phyloP scores from a whole-genome alignment of 2,888 invertebrate genomes.

The Tetragnatha montana region DNA sequence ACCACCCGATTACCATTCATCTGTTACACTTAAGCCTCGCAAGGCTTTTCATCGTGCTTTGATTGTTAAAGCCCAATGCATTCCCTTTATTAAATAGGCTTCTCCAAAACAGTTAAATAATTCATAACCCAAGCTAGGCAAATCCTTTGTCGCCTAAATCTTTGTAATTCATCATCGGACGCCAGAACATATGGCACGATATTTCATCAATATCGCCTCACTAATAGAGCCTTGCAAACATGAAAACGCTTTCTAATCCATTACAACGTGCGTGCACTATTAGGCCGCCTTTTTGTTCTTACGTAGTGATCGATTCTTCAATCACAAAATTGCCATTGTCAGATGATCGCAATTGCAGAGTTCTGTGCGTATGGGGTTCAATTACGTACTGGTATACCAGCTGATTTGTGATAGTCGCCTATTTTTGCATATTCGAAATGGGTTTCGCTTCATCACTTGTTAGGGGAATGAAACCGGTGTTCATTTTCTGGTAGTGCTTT shows the following conservation, averaged over 20 bases:
- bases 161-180: neutral
- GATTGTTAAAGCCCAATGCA: neutral
- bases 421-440: constrained; percentile 13
- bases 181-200: constrained; percentile 13
- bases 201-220: constrained; percentile 39
- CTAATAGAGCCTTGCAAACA: constrained; percentile 34
- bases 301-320: constrained; percentile 35
- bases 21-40: no score
- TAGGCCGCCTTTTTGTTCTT: neutral
- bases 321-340: constrained; percentile 41
- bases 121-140: neutral
- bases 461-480: neutral
- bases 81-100: neutral
- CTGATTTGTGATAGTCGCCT: neutral
- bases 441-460: neutral
- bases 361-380: constrained; percentile 22
- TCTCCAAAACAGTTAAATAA: neutral
- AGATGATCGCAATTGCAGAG: neutral
- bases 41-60: neutral
- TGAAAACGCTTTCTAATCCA: constrained; percentile 36
- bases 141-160: neutral
- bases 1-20: no score
- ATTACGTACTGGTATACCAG: constrained; percentile 11
- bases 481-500: neutral
- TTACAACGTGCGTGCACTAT: constrained; percentile 3